Percentiles rank a stretch among this genome's conserved stretches.
phyloP scores from a whole-genome alignment of 2,888 invertebrate species.

The Magallana nippona region DNA sequence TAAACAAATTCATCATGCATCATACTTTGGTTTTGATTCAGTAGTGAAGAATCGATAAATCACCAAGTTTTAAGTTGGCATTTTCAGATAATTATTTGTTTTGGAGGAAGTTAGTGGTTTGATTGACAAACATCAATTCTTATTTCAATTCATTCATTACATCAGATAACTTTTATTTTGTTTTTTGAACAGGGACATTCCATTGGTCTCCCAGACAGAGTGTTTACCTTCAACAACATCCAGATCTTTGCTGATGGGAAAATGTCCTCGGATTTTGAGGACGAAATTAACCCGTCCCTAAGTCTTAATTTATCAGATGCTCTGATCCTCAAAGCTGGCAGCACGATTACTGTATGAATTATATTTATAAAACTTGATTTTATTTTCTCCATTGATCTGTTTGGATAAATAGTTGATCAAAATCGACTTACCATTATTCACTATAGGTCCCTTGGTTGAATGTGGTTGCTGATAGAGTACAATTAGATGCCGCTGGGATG shows the following conservation, averaged over 20 bases:
- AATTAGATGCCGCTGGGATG: slow-evolving; percentile 66
- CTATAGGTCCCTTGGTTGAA: slow-evolving; percentile 64
- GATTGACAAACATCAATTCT: too few relatives aligned
- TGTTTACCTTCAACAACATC: slow-evolving; percentile 60
- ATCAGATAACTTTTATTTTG: neutral
- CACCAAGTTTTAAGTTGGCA: too few relatives aligned
- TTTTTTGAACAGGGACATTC: slow-evolving; percentile 58
- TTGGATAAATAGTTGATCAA: neutral
- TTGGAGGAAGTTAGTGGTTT: too few relatives aligned
- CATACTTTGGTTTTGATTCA: too few relatives aligned
- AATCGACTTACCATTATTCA: neutral
- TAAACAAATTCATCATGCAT: too few relatives aligned
- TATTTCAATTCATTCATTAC: too few relatives aligned
- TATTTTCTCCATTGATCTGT: neutral
- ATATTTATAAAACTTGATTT: neutral
- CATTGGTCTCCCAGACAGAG: slow-evolving; percentile 49
- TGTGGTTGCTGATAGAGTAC: slow-evolving; percentile 56
- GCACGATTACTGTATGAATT: slow-evolving; percentile 59
- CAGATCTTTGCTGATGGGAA: slow-evolving; percentile 66
- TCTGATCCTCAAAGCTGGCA: slow-evolving; percentile 67
- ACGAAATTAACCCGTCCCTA: slow-evolving; percentile 59
- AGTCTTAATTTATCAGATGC: slow-evolving; percentile 52
- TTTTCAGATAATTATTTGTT: too few relatives aligned
- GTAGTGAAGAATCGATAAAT: too few relatives aligned
- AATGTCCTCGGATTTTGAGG: slow-evolving; percentile 56